Percentiles rank a stretch among this genome's conserved stretches.
Conservation (phyloP, 2,113 vertebrate genomes). For the Leptosomus discolor region DNA sequence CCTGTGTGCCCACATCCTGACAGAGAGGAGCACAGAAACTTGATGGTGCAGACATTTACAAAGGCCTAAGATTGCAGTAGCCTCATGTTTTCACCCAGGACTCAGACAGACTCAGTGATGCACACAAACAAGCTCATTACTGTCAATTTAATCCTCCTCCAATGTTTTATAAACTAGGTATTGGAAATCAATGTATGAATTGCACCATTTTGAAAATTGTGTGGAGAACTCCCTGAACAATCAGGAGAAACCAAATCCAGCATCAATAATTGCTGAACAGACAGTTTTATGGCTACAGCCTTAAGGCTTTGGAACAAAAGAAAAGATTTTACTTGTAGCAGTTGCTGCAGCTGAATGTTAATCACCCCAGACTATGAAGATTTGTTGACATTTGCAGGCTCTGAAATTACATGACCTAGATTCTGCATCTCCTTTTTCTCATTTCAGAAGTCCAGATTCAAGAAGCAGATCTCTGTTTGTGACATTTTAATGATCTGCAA, state of each 20-base stretch:
- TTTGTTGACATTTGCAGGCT: conserved; percentile 3
- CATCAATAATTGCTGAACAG: neutral
- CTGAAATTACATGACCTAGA: conserved; percentile 2
- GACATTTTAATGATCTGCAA: neutral
- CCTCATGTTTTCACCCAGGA: neutral
- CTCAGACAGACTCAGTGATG: neutral
- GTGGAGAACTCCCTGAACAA: neutral
- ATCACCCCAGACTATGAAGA: neutral
- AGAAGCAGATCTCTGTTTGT: neutral
- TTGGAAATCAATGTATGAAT: neutral
- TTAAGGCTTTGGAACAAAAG: neutral
- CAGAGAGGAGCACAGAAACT: neutral
- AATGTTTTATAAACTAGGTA: neutral
- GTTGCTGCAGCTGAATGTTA: conserved; percentile 2
- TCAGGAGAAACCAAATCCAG: neutral
- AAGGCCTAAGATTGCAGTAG: neutral
- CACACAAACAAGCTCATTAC: neutral
- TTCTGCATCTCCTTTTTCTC: neutral
- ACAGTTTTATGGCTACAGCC: neutral
- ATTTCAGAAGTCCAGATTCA: neutral
- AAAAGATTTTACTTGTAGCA: neutral
- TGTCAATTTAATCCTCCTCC: neutral
- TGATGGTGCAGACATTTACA: neutral
- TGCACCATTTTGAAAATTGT: neutral
- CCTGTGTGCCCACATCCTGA: neutral